Conservation (phyloP, 1,140 invertebrate genomes). For the Gerris buenoi region DNA sequence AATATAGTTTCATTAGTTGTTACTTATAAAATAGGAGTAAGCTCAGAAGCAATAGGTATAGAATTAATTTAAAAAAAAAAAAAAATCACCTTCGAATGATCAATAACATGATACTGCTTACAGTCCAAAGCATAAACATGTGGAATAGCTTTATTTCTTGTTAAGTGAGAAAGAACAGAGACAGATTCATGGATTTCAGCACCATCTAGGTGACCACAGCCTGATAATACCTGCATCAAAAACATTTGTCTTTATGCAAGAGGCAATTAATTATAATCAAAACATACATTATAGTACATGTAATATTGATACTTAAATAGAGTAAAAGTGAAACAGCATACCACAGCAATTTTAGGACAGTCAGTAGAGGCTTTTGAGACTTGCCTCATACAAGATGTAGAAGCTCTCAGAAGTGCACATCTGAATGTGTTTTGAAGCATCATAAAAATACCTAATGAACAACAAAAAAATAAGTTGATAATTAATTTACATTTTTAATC, state of each 20-base stretch:
- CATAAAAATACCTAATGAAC: too few relatives aligned
- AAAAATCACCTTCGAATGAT: conserved; percentile 35
- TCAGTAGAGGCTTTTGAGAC: not conserved
- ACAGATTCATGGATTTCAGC: conserved; percentile 43
- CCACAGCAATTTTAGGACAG: not conserved
- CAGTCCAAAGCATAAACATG: conserved; percentile 42
- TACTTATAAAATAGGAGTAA: too few relatives aligned
- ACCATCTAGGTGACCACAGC: conserved; percentile 45
- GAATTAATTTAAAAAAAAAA: conserved; percentile 9
- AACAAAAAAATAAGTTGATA: too few relatives aligned
- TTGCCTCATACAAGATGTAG: not conserved
- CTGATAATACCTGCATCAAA: conserved; percentile 40
- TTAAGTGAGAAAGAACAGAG: conserved; percentile 37
- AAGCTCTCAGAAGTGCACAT: not conserved
- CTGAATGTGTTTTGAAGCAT: not conserved
- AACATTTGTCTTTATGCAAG: too few relatives aligned
- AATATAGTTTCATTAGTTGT: too few relatives aligned
- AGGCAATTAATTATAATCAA: too few relatives aligned
- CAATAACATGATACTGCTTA: conserved; percentile 35
- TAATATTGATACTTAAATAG: too few relatives aligned
- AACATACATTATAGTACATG: too few relatives aligned
- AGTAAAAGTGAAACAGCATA: not conserved
- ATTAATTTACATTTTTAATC: too few relatives aligned
- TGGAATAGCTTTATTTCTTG: conserved; percentile 32
- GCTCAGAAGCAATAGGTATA: too few relatives aligned